A percentile compares a stretch with the other conserved stretches of the same genome.
These are phyloP conservation scores for Ommatoiulus sabulosus DNA, from an alignment of 2,888 invertebrate genomes.

Conservation along the genomic window DNA sequence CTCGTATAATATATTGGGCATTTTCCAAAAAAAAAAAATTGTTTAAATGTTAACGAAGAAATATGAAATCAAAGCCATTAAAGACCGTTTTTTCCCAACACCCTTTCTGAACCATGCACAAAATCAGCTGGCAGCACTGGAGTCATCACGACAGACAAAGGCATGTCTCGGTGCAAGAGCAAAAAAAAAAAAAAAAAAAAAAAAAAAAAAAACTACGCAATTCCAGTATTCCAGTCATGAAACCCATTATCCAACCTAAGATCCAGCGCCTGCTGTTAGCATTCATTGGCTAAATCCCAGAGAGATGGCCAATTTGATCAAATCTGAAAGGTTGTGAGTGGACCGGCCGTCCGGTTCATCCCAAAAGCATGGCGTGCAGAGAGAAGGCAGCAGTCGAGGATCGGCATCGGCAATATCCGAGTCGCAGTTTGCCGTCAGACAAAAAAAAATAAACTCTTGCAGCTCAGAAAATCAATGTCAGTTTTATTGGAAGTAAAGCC, in stretches of 20 bases:
- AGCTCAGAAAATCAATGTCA: constrained; percentile 55
- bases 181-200: neutral
- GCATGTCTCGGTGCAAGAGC: neutral
- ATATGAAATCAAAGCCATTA: neutral
- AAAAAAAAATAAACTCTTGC: neutral
- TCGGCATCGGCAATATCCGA: neutral
- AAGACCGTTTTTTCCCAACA: neutral
- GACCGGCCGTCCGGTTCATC: neutral
- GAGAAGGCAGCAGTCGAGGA: neutral
- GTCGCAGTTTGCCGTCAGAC: constrained; percentile 5
- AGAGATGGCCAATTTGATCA: constrained; percentile 37
- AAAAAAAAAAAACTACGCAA: neutral
- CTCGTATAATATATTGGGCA: too few relatives aligned
- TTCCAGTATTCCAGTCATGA: constrained; percentile 32
- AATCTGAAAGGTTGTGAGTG: constrained; percentile 41
- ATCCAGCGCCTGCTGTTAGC: constrained; percentile 11
- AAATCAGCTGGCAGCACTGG: neutral
- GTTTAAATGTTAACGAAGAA: neutral
- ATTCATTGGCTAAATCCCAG: constrained; percentile 24
- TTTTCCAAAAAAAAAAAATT: too few relatives aligned
- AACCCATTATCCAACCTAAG: constrained; percentile 10
- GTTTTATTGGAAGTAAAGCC: constrained; percentile 55
- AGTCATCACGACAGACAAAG: neutral
- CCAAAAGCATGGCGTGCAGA: neutral
- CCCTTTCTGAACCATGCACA: neutral